These are phyloP conservation scores for Drosophila melanocephala DNA, from an alignment of 2,888 invertebrate species.

Conservation along the genomic window DNA sequence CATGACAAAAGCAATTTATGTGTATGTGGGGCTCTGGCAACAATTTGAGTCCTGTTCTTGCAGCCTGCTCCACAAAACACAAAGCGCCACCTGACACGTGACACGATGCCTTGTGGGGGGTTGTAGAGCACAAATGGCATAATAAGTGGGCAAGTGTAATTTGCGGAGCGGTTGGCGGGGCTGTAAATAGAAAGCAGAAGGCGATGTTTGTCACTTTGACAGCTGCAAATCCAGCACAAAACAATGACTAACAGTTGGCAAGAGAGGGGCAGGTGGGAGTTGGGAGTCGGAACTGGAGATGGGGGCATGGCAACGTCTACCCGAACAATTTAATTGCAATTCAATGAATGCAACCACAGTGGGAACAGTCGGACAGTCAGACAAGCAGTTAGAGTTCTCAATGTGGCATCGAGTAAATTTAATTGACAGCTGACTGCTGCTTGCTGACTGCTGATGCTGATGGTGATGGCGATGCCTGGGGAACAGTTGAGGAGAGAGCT, in stretches of 20 bases:
- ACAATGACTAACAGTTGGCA: constrained; percentile 32
- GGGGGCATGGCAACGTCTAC: neutral
- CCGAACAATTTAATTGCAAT: constrained; percentile 75
- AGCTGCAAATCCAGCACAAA: constrained; percentile 73
- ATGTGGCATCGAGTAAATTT: constrained; percentile 22
- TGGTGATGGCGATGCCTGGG: neutral
- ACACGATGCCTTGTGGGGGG: constrained; percentile 35
- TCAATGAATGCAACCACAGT: constrained; percentile 61
- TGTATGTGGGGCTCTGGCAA: constrained; percentile 45
- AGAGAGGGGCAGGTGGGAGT: neutral
- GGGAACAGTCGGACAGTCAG: constrained; percentile 1
- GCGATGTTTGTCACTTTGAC: constrained; percentile 76
- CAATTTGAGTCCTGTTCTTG: constrained; percentile 27
- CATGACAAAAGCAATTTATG: constrained; percentile 79
- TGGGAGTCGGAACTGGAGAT: neutral
- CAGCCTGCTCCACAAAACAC: constrained; percentile 37
- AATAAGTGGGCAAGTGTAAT: constrained; percentile 51
- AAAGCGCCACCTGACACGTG: constrained; percentile 59
- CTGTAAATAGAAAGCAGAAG: constrained; percentile 18
- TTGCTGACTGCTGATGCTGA: neutral
- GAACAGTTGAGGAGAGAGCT: neutral
- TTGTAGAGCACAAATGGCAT: constrained; percentile 71
- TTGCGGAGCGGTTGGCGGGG: neutral
- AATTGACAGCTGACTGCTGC: constrained; percentile 43
- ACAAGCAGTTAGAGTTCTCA: constrained; percentile 9